phyloP scores from a whole-genome alignment of 1,140 invertebrate species.

The Meloidogyne hapla region DNA sequence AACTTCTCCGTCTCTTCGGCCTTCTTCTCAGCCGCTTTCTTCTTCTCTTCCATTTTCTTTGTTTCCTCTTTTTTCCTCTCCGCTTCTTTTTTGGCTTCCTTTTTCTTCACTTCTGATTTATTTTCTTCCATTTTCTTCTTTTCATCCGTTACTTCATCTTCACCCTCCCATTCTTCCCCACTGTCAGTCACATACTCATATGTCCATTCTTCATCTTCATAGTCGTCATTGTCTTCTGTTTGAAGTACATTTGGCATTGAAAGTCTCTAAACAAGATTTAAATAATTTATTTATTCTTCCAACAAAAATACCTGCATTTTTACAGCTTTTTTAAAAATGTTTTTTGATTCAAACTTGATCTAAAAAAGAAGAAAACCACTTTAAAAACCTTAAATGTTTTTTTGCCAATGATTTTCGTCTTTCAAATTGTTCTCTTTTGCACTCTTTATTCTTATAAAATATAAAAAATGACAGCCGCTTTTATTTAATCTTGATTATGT shows the following conservation, averaged over 20 bases:
- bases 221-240: conserved; percentile 16
- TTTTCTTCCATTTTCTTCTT: conserved; percentile 7
- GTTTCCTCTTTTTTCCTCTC: not conserved
- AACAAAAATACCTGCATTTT: not conserved
- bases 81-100: not conserved
- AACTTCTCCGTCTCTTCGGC: not conserved
- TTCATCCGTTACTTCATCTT: conserved; percentile 22
- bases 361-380: no score
- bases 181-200: conserved; percentile 33
- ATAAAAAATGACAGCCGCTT: not conserved
- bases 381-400: not conserved
- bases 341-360: no score
- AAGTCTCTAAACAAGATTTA: not conserved
- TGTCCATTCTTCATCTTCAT: conserved; percentile 35
- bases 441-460: not conserved
- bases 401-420: not conserved
- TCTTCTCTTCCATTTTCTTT: not conserved
- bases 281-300: no score
- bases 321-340: no score
- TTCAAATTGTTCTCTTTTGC: not conserved
- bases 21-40: not conserved
- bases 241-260: conserved; percentile 7
- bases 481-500: not conserved
- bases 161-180: conserved; percentile 4
- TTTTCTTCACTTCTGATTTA: not conserved